Percentiles rank a stretch among this genome's conserved stretches.
phyloP scores from a whole-genome alignment of 2,888 invertebrate genomes.

The Graphium colonna region DNA sequence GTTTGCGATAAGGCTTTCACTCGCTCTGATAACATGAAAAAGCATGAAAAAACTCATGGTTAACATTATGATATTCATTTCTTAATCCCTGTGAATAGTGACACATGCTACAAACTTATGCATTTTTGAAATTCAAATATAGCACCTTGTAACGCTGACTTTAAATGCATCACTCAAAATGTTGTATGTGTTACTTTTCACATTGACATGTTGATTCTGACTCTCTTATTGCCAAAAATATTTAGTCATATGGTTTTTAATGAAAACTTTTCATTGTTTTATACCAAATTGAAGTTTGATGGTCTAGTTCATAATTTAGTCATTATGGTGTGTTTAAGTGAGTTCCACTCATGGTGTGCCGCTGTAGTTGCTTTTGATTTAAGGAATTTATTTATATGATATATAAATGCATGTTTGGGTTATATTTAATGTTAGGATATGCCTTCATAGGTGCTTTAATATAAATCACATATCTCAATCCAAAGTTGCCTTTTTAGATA shows the following conservation, averaged over 20 bases:
- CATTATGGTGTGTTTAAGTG: slow-evolving; percentile 74
- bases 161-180: slow-evolving; percentile 21
- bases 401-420: slow-evolving; percentile 66
- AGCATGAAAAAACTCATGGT: slow-evolving; percentile 78
- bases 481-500: slow-evolving; percentile 78
- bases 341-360: slow-evolving; percentile 67
- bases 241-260: slow-evolving; percentile 68
- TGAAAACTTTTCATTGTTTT: slow-evolving; percentile 58
- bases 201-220: slow-evolving; percentile 53
- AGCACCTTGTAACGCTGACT: slow-evolving; percentile 3
- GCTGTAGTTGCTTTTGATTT: slow-evolving; percentile 70
- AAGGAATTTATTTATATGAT: slow-evolving; percentile 58
- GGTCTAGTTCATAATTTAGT: slow-evolving; percentile 78
- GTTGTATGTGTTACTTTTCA: slow-evolving; percentile 46
- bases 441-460: slow-evolving; percentile 75
- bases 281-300: slow-evolving; percentile 66
- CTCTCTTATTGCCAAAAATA: slow-evolving; percentile 78
- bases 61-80: slow-evolving; percentile 35
- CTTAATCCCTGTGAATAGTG: slow-evolving; percentile 30
- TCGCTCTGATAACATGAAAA: slow-evolving; percentile 77
- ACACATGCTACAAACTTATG: slow-evolving; percentile 30
- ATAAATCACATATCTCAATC: slow-evolving; percentile 73
- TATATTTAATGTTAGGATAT: slow-evolving; percentile 60
- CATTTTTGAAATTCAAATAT: slow-evolving; percentile 31
- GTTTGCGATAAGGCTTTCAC: slow-evolving; percentile 78